Conservation (phyloP, 1,140 invertebrate species). For the Nasonia vitripennis region DNA sequence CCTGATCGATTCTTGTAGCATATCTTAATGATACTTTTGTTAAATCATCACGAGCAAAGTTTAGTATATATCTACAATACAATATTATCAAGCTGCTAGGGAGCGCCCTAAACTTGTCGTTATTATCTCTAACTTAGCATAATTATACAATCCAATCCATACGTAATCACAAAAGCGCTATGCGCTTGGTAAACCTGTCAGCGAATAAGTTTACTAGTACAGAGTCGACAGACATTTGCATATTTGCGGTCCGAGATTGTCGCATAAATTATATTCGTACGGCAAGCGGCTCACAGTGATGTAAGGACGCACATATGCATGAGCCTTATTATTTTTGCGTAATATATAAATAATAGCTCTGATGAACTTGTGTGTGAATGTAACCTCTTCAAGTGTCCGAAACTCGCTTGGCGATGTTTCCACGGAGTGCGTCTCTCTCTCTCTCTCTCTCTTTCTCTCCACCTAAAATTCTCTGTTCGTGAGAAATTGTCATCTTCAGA, state of each 20-base stretch:
- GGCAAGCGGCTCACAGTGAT: not conserved
- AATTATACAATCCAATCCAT: not conserved
- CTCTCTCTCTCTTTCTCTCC: too few relatives aligned
- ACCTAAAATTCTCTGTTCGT: too few relatives aligned
- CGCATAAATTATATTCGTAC: not conserved
- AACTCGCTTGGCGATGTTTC: not conserved
- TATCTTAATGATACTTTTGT: not conserved
- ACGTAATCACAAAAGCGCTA: not conserved
- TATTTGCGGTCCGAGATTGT: conserved; percentile 21
- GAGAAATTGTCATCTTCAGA: too few relatives aligned
- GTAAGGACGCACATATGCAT: not conserved
- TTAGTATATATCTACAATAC: too few relatives aligned
- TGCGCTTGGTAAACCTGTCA: not conserved
- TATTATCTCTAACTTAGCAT: conserved; percentile 15
- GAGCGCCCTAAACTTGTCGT: not conserved
- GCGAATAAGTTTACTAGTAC: conserved; percentile 3
- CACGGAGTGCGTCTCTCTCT: too few relatives aligned
- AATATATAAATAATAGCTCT: not conserved
- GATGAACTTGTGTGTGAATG: not conserved
- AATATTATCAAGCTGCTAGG: too few relatives aligned
- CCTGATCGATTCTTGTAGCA: too few relatives aligned
- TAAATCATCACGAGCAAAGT: not conserved
- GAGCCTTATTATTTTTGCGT: not conserved
- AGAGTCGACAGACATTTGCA: not conserved
- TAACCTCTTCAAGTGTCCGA: not conserved